Evolutionary conservation across 2,113 vertebrate species (phyloP).

Genomic region (rat (Rattus norvegicus)): DNA sequence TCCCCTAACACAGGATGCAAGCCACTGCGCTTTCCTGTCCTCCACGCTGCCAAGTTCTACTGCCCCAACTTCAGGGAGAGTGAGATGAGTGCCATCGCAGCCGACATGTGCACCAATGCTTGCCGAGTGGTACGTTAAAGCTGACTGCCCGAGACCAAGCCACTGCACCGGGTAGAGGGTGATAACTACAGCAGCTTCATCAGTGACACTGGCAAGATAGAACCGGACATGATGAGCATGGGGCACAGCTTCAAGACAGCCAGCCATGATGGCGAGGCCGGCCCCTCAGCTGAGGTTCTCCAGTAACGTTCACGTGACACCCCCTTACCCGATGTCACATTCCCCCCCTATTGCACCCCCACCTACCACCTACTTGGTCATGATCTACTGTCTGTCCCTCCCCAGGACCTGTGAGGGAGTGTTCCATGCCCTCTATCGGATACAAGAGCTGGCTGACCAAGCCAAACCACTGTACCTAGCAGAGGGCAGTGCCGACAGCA

Average conservation of each 20-base stretch:
- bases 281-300: constrained; percentile 78
- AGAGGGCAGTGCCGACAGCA: constrained; percentile 91
- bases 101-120: constrained; percentile 97
- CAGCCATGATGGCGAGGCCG: constrained; percentile 79
- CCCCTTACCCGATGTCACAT: constrained; percentile 14
- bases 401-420: constrained; percentile 41
- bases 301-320: constrained; percentile 70
- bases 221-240: constrained; percentile 90
- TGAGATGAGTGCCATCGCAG: constrained; percentile 96
- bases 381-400: constrained; percentile 75
- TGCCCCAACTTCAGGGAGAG: constrained; percentile 97
- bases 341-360: not conserved
- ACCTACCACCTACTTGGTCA: constrained; percentile 55
- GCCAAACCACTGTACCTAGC: constrained; percentile 91
- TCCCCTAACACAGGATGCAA: constrained; percentile 93
- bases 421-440: constrained; percentile 60
- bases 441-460: constrained; percentile 96
- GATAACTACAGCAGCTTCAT: constrained; percentile 93
- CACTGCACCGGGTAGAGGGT: constrained; percentile 90
- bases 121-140: constrained; percentile 95
- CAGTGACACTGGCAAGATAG: constrained; percentile 92
- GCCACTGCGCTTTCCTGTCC: constrained; percentile 93
- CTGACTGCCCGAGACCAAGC: constrained; percentile 96
- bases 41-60: constrained; percentile 96
- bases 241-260: constrained; percentile 88